Base-by-base conservation (phyloP, 2,113 vertebrate genomes). In the Leucoraja erinaceus region DNA sequence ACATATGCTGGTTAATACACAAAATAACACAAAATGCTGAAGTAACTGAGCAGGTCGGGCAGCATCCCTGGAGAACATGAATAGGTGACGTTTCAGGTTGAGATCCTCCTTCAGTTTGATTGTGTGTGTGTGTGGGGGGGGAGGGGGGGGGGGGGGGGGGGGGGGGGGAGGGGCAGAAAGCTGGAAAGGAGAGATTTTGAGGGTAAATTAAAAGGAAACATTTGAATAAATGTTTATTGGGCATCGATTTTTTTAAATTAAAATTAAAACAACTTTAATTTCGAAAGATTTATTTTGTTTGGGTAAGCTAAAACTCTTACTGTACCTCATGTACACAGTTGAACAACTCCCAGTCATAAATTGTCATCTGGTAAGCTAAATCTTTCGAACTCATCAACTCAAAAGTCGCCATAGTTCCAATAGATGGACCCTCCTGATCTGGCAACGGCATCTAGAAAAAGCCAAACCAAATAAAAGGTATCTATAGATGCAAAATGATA, bases 381-480 rank as follows among this genome's bases (percentile, higher is more conserved):
- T 99, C 99, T 95, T 99, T 99, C 16, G 98, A 99, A 95, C 99
- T 99, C 98, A 99, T 99, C 94, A 99, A 94, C 95, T 99, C 99
- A 84, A 99, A 99, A 0, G 96, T 98, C 94, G 96, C 95, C 93
- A 98, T 94, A 9, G 98, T 97, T 47, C 98, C 98, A 31, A 95
- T 1, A 18, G 97, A 97, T 0, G 98, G 98, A 59, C 98, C 98
- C 94, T 99, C 98, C 95, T 99, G 99, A 95, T 99, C 99, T 91
- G 97, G 96, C 81, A 99, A 93, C 6, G 99, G 98, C n/a, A 96
- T 97, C 99, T 99, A 94, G 76, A 94, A 94, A 79, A 93, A 75
- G 94, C 11, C 66, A 91, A 22, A 68, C 14, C n/a, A 90, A 91
- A 72, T 25, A 72, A 28, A 90, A 91, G 0, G 10, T 8, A 63